Conservation (phyloP, 2,113 vertebrate genomes). For the Takifugu flavidus region DNA sequence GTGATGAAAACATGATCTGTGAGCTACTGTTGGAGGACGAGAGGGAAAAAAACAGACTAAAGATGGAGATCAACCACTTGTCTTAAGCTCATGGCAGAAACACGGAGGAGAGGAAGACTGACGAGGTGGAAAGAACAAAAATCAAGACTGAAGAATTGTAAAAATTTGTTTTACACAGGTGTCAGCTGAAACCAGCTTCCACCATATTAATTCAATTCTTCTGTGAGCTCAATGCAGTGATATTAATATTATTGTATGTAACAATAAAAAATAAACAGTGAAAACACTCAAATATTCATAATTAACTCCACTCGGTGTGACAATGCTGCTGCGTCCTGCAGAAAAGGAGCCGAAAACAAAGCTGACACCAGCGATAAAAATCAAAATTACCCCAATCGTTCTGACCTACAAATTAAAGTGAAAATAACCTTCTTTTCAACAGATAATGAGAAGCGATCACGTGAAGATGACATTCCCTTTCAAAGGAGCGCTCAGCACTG, state of each 20-base stretch:
- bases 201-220: slow-evolving; percentile 5
- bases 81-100: slow-evolving; percentile 31
- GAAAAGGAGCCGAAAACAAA: slow-evolving; percentile 40
- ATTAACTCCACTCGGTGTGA: slow-evolving; percentile 31
- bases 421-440: slow-evolving; percentile 52
- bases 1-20: slow-evolving; percentile 28
- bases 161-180: slow-evolving; percentile 9
- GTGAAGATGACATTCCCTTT: slow-evolving; percentile 45
- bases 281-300: slow-evolving; percentile 1
- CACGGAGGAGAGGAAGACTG: slow-evolving; percentile 17
- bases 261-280: background rate
- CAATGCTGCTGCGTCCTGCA: slow-evolving; percentile 35
- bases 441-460: slow-evolving; percentile 54
- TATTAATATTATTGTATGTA: background rate
- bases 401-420: slow-evolving; percentile 32
- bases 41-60: slow-evolving; percentile 16
- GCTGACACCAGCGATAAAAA: slow-evolving; percentile 46
- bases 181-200: slow-evolving; percentile 9
- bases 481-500: slow-evolving; percentile 45
- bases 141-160: slow-evolving; percentile 10
- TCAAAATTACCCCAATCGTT: slow-evolving; percentile 34
- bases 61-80: slow-evolving; percentile 31
- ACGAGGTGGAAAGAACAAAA: slow-evolving; percentile 21
- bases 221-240: slow-evolving; percentile 6
- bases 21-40: slow-evolving; percentile 25